Conservation (phyloP, 1,140 invertebrate species). For the Pentalonia nigronervosa region DNA sequence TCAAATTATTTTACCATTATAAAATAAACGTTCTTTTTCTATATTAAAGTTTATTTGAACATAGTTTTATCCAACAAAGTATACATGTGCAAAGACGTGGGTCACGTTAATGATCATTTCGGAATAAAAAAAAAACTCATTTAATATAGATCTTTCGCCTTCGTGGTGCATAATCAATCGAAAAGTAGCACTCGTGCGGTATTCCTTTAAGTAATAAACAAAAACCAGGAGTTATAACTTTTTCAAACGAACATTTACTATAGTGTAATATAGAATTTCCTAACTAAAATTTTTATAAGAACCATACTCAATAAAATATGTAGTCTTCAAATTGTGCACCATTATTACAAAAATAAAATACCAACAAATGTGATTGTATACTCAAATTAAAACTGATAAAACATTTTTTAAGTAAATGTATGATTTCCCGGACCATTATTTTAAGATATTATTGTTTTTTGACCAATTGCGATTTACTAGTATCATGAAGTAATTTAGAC, state of each 20-base stretch:
- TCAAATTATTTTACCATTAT: neutral
- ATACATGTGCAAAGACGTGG: neutral
- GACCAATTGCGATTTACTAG: neutral
- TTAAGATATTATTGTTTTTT: neutral
- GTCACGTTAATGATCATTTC: neutral
- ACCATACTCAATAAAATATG: neutral
- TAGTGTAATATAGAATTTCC: no score
- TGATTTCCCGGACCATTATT: neutral
- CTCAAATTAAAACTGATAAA: neutral
- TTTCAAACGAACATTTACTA: no score
- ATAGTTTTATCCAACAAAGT: neutral
- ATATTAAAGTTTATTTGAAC: neutral
- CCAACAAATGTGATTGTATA: neutral
- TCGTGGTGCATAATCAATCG: neutral
- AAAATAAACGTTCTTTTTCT: neutral
- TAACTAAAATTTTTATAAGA: no score
- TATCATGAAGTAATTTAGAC: neutral
- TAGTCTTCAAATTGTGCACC: neutral
- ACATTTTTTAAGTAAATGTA: neutral
- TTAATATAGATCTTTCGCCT: neutral
- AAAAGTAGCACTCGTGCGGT: neutral
- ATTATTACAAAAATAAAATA: neutral
- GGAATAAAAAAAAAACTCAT: neutral
- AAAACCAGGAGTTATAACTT: neutral
- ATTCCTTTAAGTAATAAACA: neutral